Conservation (phyloP, 2,113 vertebrate species). For the Ageneiosus marmoratus region DNA sequence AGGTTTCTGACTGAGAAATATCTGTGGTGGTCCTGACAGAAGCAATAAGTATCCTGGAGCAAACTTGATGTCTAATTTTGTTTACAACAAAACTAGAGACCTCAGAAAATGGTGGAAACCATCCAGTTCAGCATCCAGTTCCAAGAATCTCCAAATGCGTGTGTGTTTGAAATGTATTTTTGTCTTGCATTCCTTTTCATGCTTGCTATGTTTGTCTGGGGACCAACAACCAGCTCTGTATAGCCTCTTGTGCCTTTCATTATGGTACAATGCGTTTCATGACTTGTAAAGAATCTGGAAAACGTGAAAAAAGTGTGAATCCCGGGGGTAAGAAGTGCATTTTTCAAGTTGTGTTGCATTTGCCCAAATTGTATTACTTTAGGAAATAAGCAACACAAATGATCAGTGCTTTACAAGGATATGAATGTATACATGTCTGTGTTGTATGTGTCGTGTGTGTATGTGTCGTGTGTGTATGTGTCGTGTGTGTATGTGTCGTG, state of each 20-base stretch:
- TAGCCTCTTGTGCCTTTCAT: constrained; percentile 35
- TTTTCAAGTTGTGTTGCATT: constrained; percentile 7
- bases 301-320: neutral
- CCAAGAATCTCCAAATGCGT: constrained; percentile 34
- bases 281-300: constrained; percentile 31
- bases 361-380: neutral
- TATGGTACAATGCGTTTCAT: constrained; percentile 27
- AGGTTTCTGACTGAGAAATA: constrained; percentile 1
- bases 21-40: constrained; percentile 10
- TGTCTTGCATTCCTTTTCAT: constrained; percentile 40
- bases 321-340: neutral
- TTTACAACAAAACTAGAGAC: constrained; percentile 38
- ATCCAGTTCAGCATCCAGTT: constrained; percentile 18
- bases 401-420: constrained; percentile 3
- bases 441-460: neutral
- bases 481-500: neutral
- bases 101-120: constrained; percentile 17
- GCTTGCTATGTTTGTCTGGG: constrained; percentile 19
- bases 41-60: constrained; percentile 1
- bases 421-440: neutral
- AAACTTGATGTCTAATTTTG: neutral
- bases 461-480: neutral
- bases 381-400: neutral
- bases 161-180: constrained; percentile 35
- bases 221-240: constrained; percentile 3